Evolutionary conservation across 2,797 vertebrate species (phyloP), one percentile per base, ranked within the genome.

Genomic region (Taeniopygia guttata): DNA sequence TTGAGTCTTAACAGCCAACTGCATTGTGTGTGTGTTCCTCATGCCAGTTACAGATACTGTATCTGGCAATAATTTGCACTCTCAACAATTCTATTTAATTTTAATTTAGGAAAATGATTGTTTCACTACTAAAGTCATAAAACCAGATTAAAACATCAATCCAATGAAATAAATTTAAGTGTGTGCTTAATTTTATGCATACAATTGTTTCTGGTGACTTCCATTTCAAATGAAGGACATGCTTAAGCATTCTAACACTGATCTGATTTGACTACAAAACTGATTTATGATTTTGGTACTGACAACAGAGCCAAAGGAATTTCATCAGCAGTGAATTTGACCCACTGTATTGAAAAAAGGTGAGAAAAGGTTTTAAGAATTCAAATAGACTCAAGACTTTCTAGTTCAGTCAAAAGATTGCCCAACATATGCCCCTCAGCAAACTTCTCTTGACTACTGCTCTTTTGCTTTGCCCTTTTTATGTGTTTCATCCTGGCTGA

Each of bases 51-150:
- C 89, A 92, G 89, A 95, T 95, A 96, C 26, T 82, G 62, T 93
- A 90, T 96, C 94, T 96, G 96, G 89, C 80, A 96, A 91, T 81
- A 96, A 95, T 96, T 95, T 95, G 63, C 66, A 63, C 89, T 95
- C 94, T 92, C 63, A 89, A 95, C 91, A 91, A 84, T 93, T 93
- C 79, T 76, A 88, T 92, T 96, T 92, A 75, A 81, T 91, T 95
- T 89, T 91, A 87, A 96, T 94, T 95, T 91, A 93, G 62, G 27
- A 91, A 93, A 95, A 93, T 73, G 32, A 95, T 89, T 93, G 55
- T 92, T 95, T 88, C 83, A 55, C 88, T 96, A 94, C 91, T 88
- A 88, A 92, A 89, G 89, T 85, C 69, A 86, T 94, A 95, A 95
- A 96, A 78, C 8, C 62, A 79, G 92, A 96, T 95, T 96, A 93